Percentiles rank a stretch among this genome's conserved stretches.
These are phyloP conservation scores for Enchytraeus crypticus DNA, from an alignment of 2,888 invertebrate genomes.

Conservation along the genomic window DNA sequence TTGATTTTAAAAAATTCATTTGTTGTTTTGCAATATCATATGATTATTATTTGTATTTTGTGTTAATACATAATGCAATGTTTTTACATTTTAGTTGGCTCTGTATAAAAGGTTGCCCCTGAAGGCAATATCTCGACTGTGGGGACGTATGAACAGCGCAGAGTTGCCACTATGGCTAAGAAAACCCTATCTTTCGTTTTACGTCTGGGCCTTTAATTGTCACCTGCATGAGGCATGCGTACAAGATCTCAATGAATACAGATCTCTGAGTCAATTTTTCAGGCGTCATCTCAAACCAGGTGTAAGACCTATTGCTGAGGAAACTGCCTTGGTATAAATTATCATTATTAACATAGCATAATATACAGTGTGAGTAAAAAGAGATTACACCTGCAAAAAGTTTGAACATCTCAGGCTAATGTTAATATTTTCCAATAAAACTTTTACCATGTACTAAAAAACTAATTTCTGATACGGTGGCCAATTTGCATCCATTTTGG, in stretches of 20 bases:
- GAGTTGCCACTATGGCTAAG: slow-evolving; percentile 11
- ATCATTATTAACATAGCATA: too few relatives aligned
- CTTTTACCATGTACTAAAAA: too few relatives aligned
- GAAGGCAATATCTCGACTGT: slow-evolving; percentile 10
- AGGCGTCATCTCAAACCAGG: slow-evolving; percentile 68
- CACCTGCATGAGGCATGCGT: slow-evolving; percentile 74
- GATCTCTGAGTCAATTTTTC: slow-evolving; percentile 80
- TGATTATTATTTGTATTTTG: too few relatives aligned
- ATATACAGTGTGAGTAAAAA: too few relatives aligned
- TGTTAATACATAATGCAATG: too few relatives aligned
- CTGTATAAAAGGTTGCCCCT: slow-evolving; percentile 9
- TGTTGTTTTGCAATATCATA: too few relatives aligned
- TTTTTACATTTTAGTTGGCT: slow-evolving; percentile 2
- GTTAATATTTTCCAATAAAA: too few relatives aligned
- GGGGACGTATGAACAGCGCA: slow-evolving; percentile 12
- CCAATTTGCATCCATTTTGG: too few relatives aligned
- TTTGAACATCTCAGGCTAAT: too few relatives aligned
- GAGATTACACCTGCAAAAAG: too few relatives aligned
- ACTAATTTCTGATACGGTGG: too few relatives aligned
- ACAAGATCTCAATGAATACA: slow-evolving; percentile 66
- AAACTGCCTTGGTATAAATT: slow-evolving; percentile 64
- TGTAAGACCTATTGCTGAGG: slow-evolving; percentile 63
- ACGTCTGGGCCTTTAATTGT: slow-evolving; percentile 71
- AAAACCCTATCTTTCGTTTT: slow-evolving; percentile 25
- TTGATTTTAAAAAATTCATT: too few relatives aligned